phyloP scores from a whole-genome alignment of 2,888 invertebrate genomes.

The Conomelus anceps region DNA sequence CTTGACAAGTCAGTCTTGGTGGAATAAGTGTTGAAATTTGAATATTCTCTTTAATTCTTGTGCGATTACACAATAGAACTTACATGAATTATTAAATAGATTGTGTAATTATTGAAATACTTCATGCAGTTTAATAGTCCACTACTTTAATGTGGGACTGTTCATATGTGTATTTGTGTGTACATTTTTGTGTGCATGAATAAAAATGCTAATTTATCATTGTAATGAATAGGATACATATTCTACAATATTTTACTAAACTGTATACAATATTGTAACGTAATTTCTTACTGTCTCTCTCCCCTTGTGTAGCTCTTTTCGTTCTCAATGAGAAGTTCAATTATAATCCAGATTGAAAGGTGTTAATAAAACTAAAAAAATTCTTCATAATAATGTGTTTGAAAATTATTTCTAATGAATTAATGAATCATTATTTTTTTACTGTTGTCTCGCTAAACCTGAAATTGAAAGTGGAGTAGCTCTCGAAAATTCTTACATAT shows the following conservation, averaged over 20 bases:
- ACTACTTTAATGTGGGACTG: no score
- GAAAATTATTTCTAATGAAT: no score
- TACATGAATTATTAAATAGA: no score
- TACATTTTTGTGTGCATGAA: neutral
- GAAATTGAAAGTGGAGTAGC: neutral
- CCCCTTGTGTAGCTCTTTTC: neutral
- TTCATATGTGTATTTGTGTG: neutral
- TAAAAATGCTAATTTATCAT: neutral
- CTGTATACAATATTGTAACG: neutral
- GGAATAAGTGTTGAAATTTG: neutral
- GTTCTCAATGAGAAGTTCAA: neutral
- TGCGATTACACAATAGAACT: neutral
- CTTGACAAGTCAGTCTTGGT: neutral
- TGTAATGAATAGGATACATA: neutral
- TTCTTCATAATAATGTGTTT: neutral
- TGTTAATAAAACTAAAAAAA: neutral
- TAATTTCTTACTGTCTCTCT: neutral
- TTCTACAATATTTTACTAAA: neutral
- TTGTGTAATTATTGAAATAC: no score
- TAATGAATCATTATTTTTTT: neutral
- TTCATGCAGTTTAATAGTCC: no score
- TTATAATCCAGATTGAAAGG: neutral
- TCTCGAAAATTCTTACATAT: neutral
- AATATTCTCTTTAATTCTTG: neutral
- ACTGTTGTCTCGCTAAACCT: neutral